Conservation (phyloP, 1,140 invertebrate species). For the Penaeus chinensis region DNA sequence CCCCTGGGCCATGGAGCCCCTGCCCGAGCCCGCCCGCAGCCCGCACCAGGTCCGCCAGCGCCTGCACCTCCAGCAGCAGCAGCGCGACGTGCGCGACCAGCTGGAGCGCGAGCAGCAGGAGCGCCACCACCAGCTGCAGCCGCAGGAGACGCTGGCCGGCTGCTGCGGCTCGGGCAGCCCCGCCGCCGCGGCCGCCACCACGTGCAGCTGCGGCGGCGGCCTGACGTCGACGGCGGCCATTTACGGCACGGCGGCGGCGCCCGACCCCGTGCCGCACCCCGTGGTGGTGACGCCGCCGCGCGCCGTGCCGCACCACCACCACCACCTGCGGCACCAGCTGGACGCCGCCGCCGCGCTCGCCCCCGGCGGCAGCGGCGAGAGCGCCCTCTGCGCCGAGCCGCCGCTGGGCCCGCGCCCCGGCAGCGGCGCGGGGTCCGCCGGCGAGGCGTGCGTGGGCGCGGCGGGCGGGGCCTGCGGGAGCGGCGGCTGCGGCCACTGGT, state of each 20-base stretch:
- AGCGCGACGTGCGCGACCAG: constrained; percentile 25
- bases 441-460: background rate
- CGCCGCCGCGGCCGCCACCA: constrained; percentile 11
- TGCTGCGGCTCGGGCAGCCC: constrained; percentile 32
- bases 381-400: background rate
- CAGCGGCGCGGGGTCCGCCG: background rate
- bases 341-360: constrained; percentile 24
- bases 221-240: constrained; percentile 41
- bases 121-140: constrained; percentile 28
- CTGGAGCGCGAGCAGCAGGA: constrained; percentile 34
- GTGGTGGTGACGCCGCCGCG: constrained; percentile 47
- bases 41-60: constrained; percentile 47
- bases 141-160: background rate
- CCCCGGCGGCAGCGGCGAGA: background rate
- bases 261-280: constrained; percentile 20
- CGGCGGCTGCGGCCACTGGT: constrained; percentile 57
- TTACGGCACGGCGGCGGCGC: constrained; percentile 35
- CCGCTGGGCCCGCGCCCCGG: background rate
- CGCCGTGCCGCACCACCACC: constrained; percentile 36
- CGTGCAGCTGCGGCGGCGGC: constrained; percentile 48
- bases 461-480: constrained; percentile 2
- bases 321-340: constrained; percentile 24
- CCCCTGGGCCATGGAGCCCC: constrained; percentile 30
- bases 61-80: constrained; percentile 46
- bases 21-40: constrained; percentile 19